Conservation (phyloP, 2,888 invertebrate genomes). For the Pyrgus malvae region DNA sequence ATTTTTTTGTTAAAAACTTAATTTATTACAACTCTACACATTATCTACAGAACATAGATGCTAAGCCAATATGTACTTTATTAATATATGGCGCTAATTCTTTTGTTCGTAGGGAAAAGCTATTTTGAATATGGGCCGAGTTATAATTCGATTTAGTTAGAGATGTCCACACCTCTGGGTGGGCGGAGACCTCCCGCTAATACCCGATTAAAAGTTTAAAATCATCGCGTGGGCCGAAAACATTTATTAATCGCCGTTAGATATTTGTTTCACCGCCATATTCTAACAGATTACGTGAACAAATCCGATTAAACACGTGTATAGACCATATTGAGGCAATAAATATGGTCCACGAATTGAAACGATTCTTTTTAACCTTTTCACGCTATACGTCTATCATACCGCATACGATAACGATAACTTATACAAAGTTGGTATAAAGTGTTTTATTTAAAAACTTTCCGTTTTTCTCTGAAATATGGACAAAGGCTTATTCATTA, state of each 20-base stretch:
- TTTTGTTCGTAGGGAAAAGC: constrained; percentile 28
- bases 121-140: constrained; percentile 34
- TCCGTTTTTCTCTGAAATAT: no score
- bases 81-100: not conserved
- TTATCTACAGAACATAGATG: not conserved
- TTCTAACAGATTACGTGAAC: constrained; percentile 59
- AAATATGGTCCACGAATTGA: constrained; percentile 4
- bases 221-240: constrained; percentile 65
- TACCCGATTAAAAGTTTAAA: constrained; percentile 64
- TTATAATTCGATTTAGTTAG: constrained; percentile 72
- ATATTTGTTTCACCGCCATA: constrained; percentile 69
- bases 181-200: constrained; percentile 72
- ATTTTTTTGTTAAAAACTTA: no score
- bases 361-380: not conserved
- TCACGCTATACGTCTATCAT: no score
- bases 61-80: constrained; percentile 3
- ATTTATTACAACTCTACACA: not conserved
- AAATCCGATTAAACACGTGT: constrained; percentile 51
- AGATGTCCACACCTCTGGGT: constrained; percentile 76
- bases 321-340: constrained; percentile 31
- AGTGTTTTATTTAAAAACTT: no score
- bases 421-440: no score
- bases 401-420: no score
- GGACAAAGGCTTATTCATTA: no score
- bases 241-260: constrained; percentile 66